Conservation (phyloP, 2,113 vertebrate genomes). For the Platichthys flesus region DNA sequence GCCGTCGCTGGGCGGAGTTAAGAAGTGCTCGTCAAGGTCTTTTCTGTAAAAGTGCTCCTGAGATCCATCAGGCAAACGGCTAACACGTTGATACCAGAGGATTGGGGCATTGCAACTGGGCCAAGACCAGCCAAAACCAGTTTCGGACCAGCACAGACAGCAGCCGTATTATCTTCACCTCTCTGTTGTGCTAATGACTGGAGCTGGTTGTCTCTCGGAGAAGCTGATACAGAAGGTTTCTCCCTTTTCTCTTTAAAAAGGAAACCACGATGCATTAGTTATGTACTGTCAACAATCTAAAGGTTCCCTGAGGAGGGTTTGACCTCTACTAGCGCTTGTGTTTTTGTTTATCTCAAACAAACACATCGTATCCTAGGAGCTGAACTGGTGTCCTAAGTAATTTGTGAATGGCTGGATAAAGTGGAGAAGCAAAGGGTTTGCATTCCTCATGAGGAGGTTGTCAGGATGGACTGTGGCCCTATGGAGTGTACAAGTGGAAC, state of each 20-base stretch:
- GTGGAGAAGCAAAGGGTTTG: no score
- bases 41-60: conserved; percentile 12
- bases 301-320: background rate
- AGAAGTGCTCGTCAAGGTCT: conserved; percentile 57
- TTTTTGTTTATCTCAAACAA: background rate
- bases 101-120: no score
- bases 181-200: no score
- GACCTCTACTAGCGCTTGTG: background rate
- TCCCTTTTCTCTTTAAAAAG: background rate
- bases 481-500: no score
- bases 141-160: background rate
- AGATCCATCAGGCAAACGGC: conserved; percentile 30
- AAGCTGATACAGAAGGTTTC: background rate
- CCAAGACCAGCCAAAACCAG: no score
- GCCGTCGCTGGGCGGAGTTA: conserved; percentile 43
- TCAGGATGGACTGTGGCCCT: no score
- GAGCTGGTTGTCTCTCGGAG: background rate
- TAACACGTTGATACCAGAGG: conserved; percentile 11
- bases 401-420: no score
- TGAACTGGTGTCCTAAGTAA: no score
- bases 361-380: background rate
- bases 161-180: background rate
- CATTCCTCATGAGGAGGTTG: no score
- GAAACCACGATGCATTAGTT: background rate
- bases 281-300: background rate